Evolutionary conservation across 1,140 invertebrate genomes (phyloP), one percentile per base, ranked within the genome.

Genomic region (Leptinotarsa lineolata): DNA sequence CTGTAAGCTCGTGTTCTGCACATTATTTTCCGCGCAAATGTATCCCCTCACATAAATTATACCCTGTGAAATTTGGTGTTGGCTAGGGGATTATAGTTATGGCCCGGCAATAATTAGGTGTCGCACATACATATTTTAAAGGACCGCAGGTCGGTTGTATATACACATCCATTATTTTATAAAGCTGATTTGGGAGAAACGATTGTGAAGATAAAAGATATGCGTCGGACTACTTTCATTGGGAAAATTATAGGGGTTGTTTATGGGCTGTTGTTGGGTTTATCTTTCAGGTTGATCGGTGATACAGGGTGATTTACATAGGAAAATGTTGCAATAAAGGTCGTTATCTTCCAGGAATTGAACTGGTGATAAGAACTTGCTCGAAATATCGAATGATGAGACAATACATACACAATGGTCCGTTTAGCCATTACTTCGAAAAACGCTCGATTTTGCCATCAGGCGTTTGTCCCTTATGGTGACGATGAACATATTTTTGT

Each of bases 1-100:
- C 30, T 39, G 30, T 39, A 39, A 39, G 30, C 30, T 39, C 30
- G 30, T 39, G 30, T 39, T 39, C 30, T 8, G 30, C 30, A 39
- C 30, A 54, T 54, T 54, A 54, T 54, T 54, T 54, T 54, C 48
- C 48, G 48, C 16, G 48, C 48, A 54, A 54, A 54, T 54, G 48
- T 54, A 54, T 54, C 48, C 48, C 16, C 48, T 15, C 16, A 15
- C 48, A 54, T 54, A 54, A 54, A 54, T 54, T 54, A 54, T 8
- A 54, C 48, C 48, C 48, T 54, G 48, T 54, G 48, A 54, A 54
- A 54, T 15, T 54, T 18, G n/a, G 48, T 54, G 48, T 54, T 15
- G 16, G 48, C 48, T 54, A 54, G 16, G 48, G 48, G 48, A 54
- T 54, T 54, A 54, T n/a, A 15, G 48, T 54, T 54, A 54, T 18